Percentiles rank a stretch among this genome's conserved stretches.
Evolutionary conservation across 2,113 vertebrate genomes (phyloP).

Genomic region (Pygathrix nemaeus): DNA sequence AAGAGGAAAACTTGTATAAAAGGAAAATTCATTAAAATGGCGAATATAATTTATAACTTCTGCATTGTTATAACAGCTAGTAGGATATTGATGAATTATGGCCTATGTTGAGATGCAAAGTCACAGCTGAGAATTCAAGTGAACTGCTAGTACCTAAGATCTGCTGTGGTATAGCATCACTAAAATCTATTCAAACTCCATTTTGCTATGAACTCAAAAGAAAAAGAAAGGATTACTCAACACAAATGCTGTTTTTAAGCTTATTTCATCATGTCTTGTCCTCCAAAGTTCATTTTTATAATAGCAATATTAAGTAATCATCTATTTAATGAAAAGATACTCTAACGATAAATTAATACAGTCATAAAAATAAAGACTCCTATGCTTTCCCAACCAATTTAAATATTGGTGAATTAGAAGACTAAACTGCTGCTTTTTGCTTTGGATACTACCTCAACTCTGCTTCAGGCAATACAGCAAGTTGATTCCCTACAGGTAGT

Average conservation of each 20-base stretch:
- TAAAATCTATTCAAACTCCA: not conserved
- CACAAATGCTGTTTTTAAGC: not conserved
- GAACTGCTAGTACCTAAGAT: not conserved
- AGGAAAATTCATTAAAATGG: not conserved
- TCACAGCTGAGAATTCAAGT: not conserved
- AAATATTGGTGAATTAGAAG: not conserved
- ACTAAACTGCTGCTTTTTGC: not conserved
- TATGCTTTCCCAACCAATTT: not conserved
- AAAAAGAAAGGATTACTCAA: not conserved
- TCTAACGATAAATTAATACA: not conserved
- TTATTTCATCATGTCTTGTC: not conserved
- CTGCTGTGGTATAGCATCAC: not conserved
- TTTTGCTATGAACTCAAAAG: not conserved
- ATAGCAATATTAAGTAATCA: not conserved
- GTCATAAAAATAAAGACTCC: constrained; percentile 10
- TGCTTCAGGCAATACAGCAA: not conserved
- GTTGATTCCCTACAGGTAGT: not conserved
- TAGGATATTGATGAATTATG: not conserved
- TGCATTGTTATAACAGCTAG: not conserved
- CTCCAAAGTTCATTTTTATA: not conserved
- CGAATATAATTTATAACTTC: not conserved
- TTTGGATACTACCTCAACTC: not conserved
- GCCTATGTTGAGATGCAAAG: not conserved
- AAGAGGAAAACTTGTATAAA: not conserved
- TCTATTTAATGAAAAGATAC: constrained; percentile 42